Evolutionary conservation across 2,888 invertebrate genomes (phyloP), one percentile per base, ranked within the genome.

Genomic region (Nemapogon koenigi): DNA sequence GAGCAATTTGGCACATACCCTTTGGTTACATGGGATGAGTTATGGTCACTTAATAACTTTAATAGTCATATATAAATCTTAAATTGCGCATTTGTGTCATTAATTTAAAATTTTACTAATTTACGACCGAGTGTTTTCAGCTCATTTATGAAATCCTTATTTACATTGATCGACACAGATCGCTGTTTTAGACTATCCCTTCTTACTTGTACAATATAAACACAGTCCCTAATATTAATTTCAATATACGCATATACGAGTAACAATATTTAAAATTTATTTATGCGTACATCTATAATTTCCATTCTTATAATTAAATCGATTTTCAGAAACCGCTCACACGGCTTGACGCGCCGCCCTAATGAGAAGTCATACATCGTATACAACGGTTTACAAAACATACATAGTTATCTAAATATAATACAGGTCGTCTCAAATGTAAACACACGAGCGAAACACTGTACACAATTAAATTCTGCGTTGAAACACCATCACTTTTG

Each of bases 191-290:
- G 60, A 64, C 63, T 69, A 63, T 69, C 65, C 63, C 68, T 40
- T 57, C 68, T 71, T 62, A 60, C 51, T 45, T 62, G 56, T 48
- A 50, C 57, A 65, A 69, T 71, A 75, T 72, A 75, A 72, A 75
- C 61, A 70, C 59, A 55, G 48, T 59, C 54, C 70, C 75, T 75
- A 75, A 72, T 57, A 62, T 61, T 66, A 69, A 56, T 52, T 71
- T 70, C 66, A 60, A 57, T 56, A 65, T 73, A 75, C 70, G 73
- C 71, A 73, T 72, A 56, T 49, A 75, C 56, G 72, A 73, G 62
- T 76, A 76, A 78, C 76, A 75, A 62, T 73, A 61, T 75, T 73
- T 70, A 75, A 71, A 75, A 67, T 75, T 67, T 67, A 70, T 70
- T 66, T 67, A n/a, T n/a, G n/a, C n/a, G n/a, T n/a, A 58, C 54